These are phyloP conservation scores for Rhagoletis zephyria DNA, from an alignment of 1,140 invertebrate species.

Conservation along the genomic window DNA sequence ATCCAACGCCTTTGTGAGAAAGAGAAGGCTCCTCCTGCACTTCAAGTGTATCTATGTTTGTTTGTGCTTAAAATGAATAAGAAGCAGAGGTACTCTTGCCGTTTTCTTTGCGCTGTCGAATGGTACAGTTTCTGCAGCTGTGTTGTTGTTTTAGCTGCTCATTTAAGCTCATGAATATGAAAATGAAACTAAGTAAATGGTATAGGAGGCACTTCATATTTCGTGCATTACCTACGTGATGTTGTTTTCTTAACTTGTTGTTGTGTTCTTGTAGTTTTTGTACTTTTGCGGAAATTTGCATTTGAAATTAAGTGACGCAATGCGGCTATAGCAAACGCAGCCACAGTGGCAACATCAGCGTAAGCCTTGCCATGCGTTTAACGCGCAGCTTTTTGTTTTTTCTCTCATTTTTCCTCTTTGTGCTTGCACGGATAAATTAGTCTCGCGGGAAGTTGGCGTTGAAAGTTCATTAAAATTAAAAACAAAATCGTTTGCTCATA, in stretches of 20 bases:
- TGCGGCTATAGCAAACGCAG: constrained; percentile 36
- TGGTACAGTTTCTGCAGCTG: neutral
- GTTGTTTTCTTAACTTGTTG: neutral
- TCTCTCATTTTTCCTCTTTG: neutral
- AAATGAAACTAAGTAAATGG: constrained; percentile 40
- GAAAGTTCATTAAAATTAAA: constrained; percentile 33
- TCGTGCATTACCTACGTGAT: neutral
- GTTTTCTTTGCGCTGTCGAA: neutral
- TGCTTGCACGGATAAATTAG: neutral
- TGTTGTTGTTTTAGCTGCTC: constrained; percentile 29
- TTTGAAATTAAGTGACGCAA: constrained; percentile 50
- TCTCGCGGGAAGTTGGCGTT: constrained; percentile 35
- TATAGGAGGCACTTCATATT: neutral
- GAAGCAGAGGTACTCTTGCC: too few relatives aligned
- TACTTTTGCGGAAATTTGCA: constrained; percentile 34
- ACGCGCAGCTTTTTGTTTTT: neutral
- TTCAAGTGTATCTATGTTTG: neutral
- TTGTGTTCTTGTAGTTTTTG: neutral
- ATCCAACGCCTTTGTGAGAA: neutral
- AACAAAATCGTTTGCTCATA: neutral
- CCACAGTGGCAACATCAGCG: neutral
- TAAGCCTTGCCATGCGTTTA: neutral
- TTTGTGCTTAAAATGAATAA: too few relatives aligned
- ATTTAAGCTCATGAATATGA: constrained; percentile 41
- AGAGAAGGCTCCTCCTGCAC: neutral